Base-by-base conservation (phyloP, 2,113 vertebrate genomes). In the Eulemur macaco region DNA sequence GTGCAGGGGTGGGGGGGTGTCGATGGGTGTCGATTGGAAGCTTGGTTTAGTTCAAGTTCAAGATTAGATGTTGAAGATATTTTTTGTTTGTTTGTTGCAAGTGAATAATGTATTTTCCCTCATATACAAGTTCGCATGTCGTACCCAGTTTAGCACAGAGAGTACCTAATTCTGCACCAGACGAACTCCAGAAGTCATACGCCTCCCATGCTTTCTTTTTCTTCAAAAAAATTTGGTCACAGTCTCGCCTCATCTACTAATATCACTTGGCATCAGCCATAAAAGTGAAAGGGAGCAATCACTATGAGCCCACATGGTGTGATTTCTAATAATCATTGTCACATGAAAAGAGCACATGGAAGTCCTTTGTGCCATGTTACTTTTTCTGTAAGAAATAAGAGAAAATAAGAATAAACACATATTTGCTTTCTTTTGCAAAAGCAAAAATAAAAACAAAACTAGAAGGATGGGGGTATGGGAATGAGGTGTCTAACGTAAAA, bases 301-400 rank as follows among this genome's bases (percentile, higher is more conserved):
- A 5, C 37, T 25, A 45, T 13, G 27, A 25, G 17, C 34, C 21
- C 56, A 77, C 76, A 29, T 0, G 31, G 31, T 45, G 18, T 25
- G 29, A 66, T 47, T 84, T 31, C 37, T 10, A 21, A 63, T 21
- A 21, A 69, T 39, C 7, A 6, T 5, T 64, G 20, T 27, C 54
- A 27, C 20, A 39, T 27, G 29, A 34, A 77, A 56, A 58, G 31
- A 21, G 15, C 6, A 37, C 3, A 1, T 64, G 10, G 50, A 50
- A 29, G 50, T 37, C 3, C 1, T 50, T 37, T 0, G 1, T 5
- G 1, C 10, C 4, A 27, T 21, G 23, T 47, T 37, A 10, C 6
- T 56, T 91, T 60, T 45, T 39, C 39, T n/a, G 4, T 20, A 86
- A 63, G 50, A 92, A 86, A 69, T 34, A 21, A 34, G 23, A 29